Evolutionary conservation across 2,797 vertebrate species (phyloP).

Genomic region (Sebastes jordani): DNA sequence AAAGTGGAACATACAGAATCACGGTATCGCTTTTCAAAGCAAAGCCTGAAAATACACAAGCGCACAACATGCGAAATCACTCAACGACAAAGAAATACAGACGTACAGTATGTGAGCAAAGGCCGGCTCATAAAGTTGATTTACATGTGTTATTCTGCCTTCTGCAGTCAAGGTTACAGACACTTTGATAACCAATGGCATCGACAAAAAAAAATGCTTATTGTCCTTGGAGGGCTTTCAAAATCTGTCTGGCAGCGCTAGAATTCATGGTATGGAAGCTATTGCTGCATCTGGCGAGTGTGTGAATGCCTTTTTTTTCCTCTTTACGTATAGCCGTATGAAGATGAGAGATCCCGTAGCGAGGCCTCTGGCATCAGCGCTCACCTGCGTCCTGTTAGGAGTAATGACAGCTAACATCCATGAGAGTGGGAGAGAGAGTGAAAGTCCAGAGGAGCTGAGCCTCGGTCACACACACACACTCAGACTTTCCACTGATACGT

Average conservation of each 20-base stretch:
- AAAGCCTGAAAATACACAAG: neutral
- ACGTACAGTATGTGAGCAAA: neutral
- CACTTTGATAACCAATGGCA: constrained; percentile 15
- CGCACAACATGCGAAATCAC: neutral
- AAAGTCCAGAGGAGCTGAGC: constrained; percentile 43
- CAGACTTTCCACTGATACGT: constrained; percentile 58
- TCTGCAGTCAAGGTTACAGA: constrained; percentile 27
- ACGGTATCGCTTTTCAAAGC: constrained; percentile 6
- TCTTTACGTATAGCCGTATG: neutral
- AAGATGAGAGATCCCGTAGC: constrained; percentile 34
- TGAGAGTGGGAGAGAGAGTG: constrained; percentile 47
- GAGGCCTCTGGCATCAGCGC: constrained; percentile 53
- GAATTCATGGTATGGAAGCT: constrained; percentile 45
- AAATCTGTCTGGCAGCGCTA: neutral
- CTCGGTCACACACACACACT: constrained; percentile 22
- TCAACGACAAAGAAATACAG: neutral
- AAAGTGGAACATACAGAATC: constrained; percentile 6
- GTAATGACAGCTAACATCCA: constrained; percentile 67
- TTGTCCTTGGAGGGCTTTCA: constrained; percentile 38
- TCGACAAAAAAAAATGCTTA: constrained; percentile 21
- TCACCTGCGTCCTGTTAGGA: constrained; percentile 69
- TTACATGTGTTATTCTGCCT: constrained; percentile 8
- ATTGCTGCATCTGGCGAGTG: constrained; percentile 42
- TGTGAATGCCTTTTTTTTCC: neutral
- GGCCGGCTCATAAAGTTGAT: constrained; percentile 5